These are phyloP conservation scores for Chloroclysta siterata DNA, from an alignment of 2,888 invertebrate genomes.

Conservation along the genomic window DNA sequence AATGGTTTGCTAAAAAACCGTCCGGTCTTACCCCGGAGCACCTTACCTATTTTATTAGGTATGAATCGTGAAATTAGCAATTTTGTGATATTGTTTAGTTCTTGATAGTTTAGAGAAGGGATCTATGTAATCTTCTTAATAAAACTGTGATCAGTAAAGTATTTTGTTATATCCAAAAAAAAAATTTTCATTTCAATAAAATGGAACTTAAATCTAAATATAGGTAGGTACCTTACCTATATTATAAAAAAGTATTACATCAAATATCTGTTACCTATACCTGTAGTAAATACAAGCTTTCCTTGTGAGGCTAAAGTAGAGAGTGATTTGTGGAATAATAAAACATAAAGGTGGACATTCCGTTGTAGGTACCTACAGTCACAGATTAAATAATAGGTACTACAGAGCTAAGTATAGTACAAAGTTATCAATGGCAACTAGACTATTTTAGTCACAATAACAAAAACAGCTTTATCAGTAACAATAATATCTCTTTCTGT, in stretches of 20 bases:
- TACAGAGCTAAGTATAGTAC: background rate
- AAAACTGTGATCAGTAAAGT: conserved; percentile 21
- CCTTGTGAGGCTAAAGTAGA: too few relatives aligned
- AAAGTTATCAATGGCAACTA: conserved; percentile 9
- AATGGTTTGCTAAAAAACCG: too few relatives aligned
- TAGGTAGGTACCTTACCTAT: too few relatives aligned
- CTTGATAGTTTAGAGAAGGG: background rate
- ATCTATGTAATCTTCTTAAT: background rate
- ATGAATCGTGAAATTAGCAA: background rate
- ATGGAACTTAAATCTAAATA: too few relatives aligned
- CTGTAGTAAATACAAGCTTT: too few relatives aligned
- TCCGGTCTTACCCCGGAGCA: too few relatives aligned
- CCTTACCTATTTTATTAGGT: background rate
- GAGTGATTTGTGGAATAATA: too few relatives aligned
- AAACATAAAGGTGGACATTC: too few relatives aligned
- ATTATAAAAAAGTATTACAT: too few relatives aligned
- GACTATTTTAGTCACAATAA: conserved; percentile 26
- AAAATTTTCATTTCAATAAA: background rate
- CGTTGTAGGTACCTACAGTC: background rate
- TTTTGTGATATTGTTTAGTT: background rate
- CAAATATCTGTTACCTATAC: too few relatives aligned
- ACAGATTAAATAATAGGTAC: too few relatives aligned
- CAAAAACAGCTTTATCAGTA: conserved; percentile 25
- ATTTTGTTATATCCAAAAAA: background rate
- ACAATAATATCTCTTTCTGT: conserved; percentile 16